Base-by-base conservation (phyloP, 2,113 vertebrate genomes). In the Laticauda laticaudata region DNA sequence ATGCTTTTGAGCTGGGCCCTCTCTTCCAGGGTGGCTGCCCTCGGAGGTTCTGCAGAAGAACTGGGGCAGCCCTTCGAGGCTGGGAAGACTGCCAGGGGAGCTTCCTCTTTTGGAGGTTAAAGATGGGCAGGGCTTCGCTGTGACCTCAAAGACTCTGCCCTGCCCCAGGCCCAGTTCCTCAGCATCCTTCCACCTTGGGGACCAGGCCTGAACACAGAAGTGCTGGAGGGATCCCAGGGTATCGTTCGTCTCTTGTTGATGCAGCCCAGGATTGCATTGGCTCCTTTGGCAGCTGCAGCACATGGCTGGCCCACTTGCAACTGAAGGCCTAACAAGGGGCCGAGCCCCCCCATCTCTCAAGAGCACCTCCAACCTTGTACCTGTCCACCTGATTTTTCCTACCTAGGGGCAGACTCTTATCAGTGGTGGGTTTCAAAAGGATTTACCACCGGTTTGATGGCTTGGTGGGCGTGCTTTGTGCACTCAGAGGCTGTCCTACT, bases 211-310 rank as follows among this genome's bases (percentile, higher is more conserved):
- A 7, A 75, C n/a, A 14, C 29, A 6, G 14, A 0, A 34, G 11
- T 14, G 9, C 57, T 26, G 23, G 23, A 59, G 57, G 8, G 61
- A n/a, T 14, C 61, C 1, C 26, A n/a, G 29, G n/a, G 18, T 34
- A 3, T 3, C 3, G 0, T 81, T 81, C 2, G 5, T 3, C 34
- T 8, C 69, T 0, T 0, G 14, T 20, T 3, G n/a, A 39, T 20
- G n/a, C 69, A 75, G n/a, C n/a, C 69, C 34, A 20, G 34, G 69
- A 39, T 81, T 8, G 69, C 6, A 8, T 39, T 0, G 6, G 34
- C 15, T 39, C 15, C 34, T 81, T 39, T 39, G 69, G 34, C 69
- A 18, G n/a, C n/a, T 81, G 69, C 69, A 39, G 69, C 69, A 39
- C 69, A 39, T 18, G 10, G 34, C 34, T 81, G 34, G 34, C 34